Evolutionary conservation across 2,113 vertebrate genomes (phyloP).

Genomic region (Tachysurus vachellii): DNA sequence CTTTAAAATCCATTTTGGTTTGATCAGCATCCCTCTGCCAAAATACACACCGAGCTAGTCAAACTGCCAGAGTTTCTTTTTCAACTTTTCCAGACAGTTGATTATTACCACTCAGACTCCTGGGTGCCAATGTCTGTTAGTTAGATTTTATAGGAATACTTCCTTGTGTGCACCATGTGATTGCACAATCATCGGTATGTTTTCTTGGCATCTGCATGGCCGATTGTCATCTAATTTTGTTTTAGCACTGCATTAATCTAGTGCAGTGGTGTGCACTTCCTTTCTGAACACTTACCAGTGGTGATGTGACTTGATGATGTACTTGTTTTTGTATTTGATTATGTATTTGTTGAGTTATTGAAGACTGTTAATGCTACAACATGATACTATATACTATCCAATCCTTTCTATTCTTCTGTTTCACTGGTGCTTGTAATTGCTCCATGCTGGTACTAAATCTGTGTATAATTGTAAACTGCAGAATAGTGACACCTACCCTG

Average conservation of each 20-base stretch:
- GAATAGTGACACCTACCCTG: slow-evolving; percentile 68
- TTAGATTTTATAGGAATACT: neutral
- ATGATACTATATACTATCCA: neutral
- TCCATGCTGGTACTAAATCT: neutral
- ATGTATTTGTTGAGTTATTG: neutral
- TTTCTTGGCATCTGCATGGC: neutral
- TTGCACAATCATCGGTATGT: neutral
- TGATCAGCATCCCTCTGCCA: neutral
- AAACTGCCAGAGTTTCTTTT: neutral
- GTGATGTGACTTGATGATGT: too few species aligned
- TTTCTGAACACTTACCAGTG: neutral
- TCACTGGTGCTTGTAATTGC: neutral
- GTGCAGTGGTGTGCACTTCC: neutral
- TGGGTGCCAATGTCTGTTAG: neutral
- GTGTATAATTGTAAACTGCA: neutral
- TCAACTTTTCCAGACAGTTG: neutral
- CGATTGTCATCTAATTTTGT: neutral
- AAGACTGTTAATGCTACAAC: neutral
- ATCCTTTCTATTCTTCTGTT: neutral
- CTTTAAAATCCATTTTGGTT: neutral
- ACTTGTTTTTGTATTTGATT: too few species aligned
- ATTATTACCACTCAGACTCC: neutral
- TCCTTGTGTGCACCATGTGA: neutral
- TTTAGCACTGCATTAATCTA: neutral
- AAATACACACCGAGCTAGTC: neutral